Evolutionary conservation across 2,888 invertebrate species (phyloP), one percentile per base, ranked within the genome.

Genomic region (Chaetogeoica ovagalla): DNA sequence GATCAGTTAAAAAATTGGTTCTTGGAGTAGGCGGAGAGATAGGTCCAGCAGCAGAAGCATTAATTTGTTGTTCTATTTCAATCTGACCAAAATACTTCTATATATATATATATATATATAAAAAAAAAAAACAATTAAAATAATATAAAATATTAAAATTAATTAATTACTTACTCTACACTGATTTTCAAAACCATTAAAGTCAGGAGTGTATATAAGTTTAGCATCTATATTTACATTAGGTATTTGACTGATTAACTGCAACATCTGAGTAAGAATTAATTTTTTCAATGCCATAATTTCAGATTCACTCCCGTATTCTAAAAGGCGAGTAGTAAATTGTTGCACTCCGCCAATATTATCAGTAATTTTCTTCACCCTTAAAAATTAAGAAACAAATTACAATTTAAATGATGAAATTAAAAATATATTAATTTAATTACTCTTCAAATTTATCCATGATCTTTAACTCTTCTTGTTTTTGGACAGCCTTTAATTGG

Each of bases 281-380:
- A 92, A 88, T 85, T 93, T 92, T 87, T 94, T 93, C 86, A 96
- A 88, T 85, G 94, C 91, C 83, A 96, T 90, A 84, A 95, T 91
- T 87, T 96, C 95, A 8, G 92, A 90, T 43, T 93, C 92, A 85
- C 94, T 95, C 43, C 95, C 95, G 85, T 93, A 91, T 83, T 93
- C 92, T 81, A 96, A 87, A 69, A 96, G 89, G 83, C 94, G 90
- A 21, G 91, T 90, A 0, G 95, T 92, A 85, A 95, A 97, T 84
- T 92, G 92, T 85, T 93, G 93, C 15, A 95, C 95, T 85, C 94
- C 93, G 85, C 95, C 94, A 82, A 96, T 91, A 84, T 93, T 92
- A 83, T 92, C 93, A 83, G 93, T 91, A 7, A 92, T 93, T 85
- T 94, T 94, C 84, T 94, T 95, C 79, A 96, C 91, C 82, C 91